Conservation (phyloP, 2,888 invertebrate species). For the Acleris literana region DNA sequence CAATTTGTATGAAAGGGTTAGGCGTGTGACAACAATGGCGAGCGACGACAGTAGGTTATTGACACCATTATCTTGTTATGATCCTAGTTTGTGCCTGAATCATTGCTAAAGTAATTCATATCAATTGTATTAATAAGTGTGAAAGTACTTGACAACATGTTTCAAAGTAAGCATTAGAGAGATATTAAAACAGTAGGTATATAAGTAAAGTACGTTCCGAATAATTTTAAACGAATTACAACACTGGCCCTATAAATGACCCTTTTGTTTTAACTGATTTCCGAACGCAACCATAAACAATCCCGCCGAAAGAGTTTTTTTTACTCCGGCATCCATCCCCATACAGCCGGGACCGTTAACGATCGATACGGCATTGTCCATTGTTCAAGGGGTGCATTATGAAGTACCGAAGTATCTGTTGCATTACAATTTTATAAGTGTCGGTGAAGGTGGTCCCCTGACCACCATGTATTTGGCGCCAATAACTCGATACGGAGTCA, state of each 20-base stretch:
- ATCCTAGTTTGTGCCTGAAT: neutral
- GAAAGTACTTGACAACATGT: no score
- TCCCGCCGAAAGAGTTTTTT: conserved; percentile 34
- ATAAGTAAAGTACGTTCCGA: no score
- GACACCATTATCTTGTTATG: conserved; percentile 20
- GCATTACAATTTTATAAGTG: conserved; percentile 16
- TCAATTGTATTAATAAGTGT: no score
- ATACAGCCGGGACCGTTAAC: conserved; percentile 45
- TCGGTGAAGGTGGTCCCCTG: neutral
- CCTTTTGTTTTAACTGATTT: conserved; percentile 29
- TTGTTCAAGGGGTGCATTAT: conserved; percentile 46
- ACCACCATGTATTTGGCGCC: neutral
- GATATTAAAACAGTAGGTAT: no score
- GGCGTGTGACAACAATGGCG: conserved; percentile 28
- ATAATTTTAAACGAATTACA: neutral
- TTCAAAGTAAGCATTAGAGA: no score
- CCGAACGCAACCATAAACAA: conserved; percentile 35
- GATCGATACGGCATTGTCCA: conserved; percentile 52
- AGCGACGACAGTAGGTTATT: conserved; percentile 21
- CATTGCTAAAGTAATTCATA: no score
- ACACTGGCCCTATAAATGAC: conserved; percentile 1
- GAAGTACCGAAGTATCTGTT: conserved; percentile 33
- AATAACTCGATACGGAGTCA: no score
- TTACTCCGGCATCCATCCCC: conserved; percentile 30
- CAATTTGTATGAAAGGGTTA: conserved; percentile 35